These are phyloP conservation scores for Drosophila parthenogenetica DNA, from an alignment of 2,888 invertebrate genomes.

Conservation along the genomic window DNA sequence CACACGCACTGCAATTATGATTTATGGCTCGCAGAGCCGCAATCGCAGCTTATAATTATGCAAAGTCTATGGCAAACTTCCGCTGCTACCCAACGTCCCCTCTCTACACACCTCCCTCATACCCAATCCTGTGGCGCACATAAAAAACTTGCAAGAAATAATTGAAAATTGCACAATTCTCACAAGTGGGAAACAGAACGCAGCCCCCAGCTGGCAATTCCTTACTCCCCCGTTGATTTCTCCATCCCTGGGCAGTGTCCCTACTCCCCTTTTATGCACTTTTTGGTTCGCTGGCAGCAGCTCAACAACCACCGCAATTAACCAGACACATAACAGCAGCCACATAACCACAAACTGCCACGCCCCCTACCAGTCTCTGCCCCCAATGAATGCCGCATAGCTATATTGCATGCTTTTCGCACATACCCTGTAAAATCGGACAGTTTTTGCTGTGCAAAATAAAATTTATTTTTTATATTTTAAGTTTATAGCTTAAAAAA, in stretches of 20 bases:
- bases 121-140: not conserved
- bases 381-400: conserved; percentile 23
- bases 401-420: conserved; percentile 24
- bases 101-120: not conserved
- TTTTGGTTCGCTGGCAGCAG: conserved; percentile 20
- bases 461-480: too few relatives aligned
- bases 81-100: not conserved
- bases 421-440: conserved; percentile 40
- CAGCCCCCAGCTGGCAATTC: conserved; percentile 6
- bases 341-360: conserved; percentile 46
- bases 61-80: conserved; percentile 53
- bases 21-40: conserved; percentile 66
- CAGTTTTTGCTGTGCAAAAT: not conserved
- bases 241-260: not conserved
- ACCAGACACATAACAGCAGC: conserved; percentile 62
- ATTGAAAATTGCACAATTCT: conserved; percentile 84
- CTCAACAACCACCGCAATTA: conserved; percentile 71
- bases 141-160: conserved; percentile 70
- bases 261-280: not conserved
- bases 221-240: not conserved
- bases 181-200: conserved; percentile 78
- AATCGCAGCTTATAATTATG: conserved; percentile 80
- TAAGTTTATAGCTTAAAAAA: too few relatives aligned
- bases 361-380: conserved; percentile 26
- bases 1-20: conserved; percentile 68